Conservation (phyloP, 2,797 vertebrate species). For the Coilia nasus region DNA sequence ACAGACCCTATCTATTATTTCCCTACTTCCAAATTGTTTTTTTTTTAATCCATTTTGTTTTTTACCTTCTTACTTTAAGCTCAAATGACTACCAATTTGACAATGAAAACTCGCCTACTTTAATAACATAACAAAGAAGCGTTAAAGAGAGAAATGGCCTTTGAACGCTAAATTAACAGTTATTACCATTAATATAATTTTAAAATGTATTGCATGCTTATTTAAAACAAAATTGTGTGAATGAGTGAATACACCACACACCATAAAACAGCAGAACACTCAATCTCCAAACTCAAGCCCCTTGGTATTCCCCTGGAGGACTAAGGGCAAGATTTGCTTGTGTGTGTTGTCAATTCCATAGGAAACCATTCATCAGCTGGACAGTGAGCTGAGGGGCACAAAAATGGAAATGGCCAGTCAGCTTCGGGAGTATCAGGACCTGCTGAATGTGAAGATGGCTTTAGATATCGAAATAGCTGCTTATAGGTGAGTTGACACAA, state of each 20-base stretch:
- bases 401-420: constrained; percentile 97
- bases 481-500: constrained; percentile 80
- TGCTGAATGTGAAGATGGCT: constrained; percentile 97
- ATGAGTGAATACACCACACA: neutral
- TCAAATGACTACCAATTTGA: neutral
- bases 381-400: constrained; percentile 87
- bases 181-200: too few species aligned
- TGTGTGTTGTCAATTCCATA: constrained; percentile 55
- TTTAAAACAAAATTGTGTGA: neutral
- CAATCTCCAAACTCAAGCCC: neutral
- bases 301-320: neutral
- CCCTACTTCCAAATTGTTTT: neutral
- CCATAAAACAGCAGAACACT: neutral
- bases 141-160: neutral
- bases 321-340: neutral
- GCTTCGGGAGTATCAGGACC: constrained; percentile 91
- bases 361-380: constrained; percentile 91
- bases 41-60: neutral
- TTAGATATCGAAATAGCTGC: constrained; percentile 95
- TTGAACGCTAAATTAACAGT: neutral
- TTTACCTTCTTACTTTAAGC: neutral
- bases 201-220: neutral
- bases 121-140: neutral
- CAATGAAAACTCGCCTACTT: neutral
- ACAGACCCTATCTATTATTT: neutral